Conservation (phyloP, 2,888 invertebrate genomes). For the Temnothorax ravouxi region DNA sequence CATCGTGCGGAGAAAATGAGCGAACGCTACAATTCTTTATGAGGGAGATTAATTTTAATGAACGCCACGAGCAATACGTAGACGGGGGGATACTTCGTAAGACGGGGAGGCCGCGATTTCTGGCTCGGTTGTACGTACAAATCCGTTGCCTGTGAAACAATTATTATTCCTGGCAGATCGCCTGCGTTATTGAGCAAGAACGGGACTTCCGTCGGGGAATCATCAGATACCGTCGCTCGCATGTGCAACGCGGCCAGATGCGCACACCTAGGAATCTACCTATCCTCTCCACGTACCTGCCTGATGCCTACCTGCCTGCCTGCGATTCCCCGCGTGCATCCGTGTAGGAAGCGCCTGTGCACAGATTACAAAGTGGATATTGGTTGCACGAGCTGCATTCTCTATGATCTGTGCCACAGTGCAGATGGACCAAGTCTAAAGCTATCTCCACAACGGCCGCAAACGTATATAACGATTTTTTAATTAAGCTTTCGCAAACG, state of each 20-base stretch:
- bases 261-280: slow-evolving; percentile 63
- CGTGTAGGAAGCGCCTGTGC: slow-evolving; percentile 67
- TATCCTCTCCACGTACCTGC: slow-evolving; percentile 58
- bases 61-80: neutral
- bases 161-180: slow-evolving; percentile 77
- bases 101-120: slow-evolving; percentile 36
- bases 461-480: neutral
- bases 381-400: slow-evolving; percentile 59
- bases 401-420: slow-evolving; percentile 61
- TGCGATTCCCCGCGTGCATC: slow-evolving; percentile 65
- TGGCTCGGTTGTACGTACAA: slow-evolving; percentile 45
- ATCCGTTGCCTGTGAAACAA: slow-evolving; percentile 60
- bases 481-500: neutral
- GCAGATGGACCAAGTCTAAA: slow-evolving; percentile 53
- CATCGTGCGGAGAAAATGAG: slow-evolving; percentile 37
- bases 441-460: slow-evolving; percentile 38
- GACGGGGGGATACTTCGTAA: slow-evolving; percentile 11
- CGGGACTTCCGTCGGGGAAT: slow-evolving; percentile 78
- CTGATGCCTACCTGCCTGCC: slow-evolving; percentile 48
- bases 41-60: slow-evolving; percentile 31
- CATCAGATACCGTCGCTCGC: slow-evolving; percentile 76
- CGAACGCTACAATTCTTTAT: neutral
- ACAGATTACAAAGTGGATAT: slow-evolving; percentile 74
- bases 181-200: slow-evolving; percentile 79
- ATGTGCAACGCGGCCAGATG: slow-evolving; percentile 66